phyloP scores from a whole-genome alignment of 2,888 invertebrate species.

The Drosophila rubida region DNA sequence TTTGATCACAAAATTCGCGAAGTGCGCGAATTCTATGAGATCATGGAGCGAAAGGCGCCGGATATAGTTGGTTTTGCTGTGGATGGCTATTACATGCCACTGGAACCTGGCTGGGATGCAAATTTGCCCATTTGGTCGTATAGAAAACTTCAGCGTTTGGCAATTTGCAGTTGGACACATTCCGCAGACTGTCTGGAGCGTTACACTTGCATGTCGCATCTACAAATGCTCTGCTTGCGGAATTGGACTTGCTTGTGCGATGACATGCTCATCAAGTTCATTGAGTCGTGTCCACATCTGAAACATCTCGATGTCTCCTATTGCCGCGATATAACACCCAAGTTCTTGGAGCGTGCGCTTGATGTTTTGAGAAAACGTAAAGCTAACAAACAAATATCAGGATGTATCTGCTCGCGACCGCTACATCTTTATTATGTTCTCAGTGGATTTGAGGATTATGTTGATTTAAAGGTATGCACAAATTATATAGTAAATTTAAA shows the following conservation, averaged over 20 bases:
- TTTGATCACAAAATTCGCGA: constrained; percentile 79
- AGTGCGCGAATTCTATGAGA: constrained; percentile 76
- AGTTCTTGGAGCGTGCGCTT: constrained; percentile 62
- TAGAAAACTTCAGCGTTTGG: constrained; percentile 65
- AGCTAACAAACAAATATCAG: constrained; percentile 45
- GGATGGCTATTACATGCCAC: constrained; percentile 78
- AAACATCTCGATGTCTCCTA: constrained; percentile 79
- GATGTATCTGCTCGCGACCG: constrained; percentile 40
- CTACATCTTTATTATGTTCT: constrained; percentile 70
- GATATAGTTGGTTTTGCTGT: constrained; percentile 72
- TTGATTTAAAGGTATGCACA: constrained; percentile 63
- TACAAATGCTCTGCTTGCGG: constrained; percentile 67
- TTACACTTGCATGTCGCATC: constrained; percentile 69
- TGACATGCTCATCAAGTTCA: constrained; percentile 64
- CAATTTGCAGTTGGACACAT: constrained; percentile 77
- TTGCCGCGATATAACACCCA: constrained; percentile 65
- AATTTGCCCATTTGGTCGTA: constrained; percentile 62
- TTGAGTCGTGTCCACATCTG: constrained; percentile 68
- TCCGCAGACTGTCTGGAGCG: constrained; percentile 57
- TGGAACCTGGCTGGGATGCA: constrained; percentile 64
- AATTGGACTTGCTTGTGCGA: constrained; percentile 69
- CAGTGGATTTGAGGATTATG: constrained; percentile 71
- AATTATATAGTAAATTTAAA: neutral
- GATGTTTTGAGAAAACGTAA: constrained; percentile 55
- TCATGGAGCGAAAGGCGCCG: constrained; percentile 66